Conservation (phyloP, 2,113 vertebrate species). For the Hyla sarda region DNA sequence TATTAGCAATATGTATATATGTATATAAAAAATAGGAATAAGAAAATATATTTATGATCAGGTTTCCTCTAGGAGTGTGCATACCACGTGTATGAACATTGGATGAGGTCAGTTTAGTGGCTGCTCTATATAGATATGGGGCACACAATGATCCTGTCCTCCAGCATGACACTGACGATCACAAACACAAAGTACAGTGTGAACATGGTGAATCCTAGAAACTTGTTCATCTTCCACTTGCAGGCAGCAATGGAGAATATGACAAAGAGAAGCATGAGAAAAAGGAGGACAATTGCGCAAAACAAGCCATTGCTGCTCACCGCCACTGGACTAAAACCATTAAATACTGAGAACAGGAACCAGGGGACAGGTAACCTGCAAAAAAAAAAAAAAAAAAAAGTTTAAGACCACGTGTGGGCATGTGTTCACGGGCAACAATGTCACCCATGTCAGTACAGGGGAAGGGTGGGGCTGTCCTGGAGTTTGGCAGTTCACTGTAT, state of each 20-base stretch:
- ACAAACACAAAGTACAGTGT: slow-evolving; percentile 92
- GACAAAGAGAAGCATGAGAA: slow-evolving; percentile 96
- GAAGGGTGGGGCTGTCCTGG: no score
- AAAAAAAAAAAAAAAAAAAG: slow-evolving; percentile 56
- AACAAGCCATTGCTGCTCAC: slow-evolving; percentile 97
- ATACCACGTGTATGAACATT: background rate
- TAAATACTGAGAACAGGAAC: slow-evolving; percentile 82
- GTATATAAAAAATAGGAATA: slow-evolving; percentile 45
- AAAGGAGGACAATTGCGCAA: slow-evolving; percentile 94
- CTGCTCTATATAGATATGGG: slow-evolving; percentile 76
- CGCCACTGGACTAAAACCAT: slow-evolving; percentile 79
- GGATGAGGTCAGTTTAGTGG: background rate
- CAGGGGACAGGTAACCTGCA: slow-evolving; percentile 89
- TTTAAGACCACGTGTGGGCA: background rate
- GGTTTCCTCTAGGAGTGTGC: background rate
- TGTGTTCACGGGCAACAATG: no score
- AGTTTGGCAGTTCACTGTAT: no score
- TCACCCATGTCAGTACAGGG: no score
- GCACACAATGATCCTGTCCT: slow-evolving; percentile 90
- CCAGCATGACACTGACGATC: slow-evolving; percentile 92
- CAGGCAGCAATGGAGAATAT: slow-evolving; percentile 89
- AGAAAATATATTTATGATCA: slow-evolving; percentile 44
- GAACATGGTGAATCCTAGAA: slow-evolving; percentile 91
- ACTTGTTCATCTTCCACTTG: slow-evolving; percentile 96
- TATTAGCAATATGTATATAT: slow-evolving; percentile 25